Conservation (phyloP, 2,113 vertebrate genomes). For the Clarias gariepinus region DNA sequence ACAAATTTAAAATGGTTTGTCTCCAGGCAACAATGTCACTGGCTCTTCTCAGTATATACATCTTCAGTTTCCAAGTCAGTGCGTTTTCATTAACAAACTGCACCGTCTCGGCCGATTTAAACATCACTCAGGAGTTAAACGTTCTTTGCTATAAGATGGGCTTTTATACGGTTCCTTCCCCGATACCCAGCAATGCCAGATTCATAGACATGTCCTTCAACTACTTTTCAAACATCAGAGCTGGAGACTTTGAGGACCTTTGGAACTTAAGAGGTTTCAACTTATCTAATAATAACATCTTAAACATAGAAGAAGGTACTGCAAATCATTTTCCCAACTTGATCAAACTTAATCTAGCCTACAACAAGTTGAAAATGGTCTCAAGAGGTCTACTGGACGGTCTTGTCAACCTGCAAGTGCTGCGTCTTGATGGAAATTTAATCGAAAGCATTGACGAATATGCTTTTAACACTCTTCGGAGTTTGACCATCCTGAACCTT, state of each 20-base stretch:
- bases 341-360: slow-evolving; percentile 34
- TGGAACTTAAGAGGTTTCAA: slow-evolving; percentile 41
- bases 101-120: slow-evolving; percentile 3
- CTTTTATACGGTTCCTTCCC: slow-evolving; percentile 32
- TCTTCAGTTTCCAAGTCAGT: neutral
- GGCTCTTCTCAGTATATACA: neutral
- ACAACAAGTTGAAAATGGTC: slow-evolving; percentile 27
- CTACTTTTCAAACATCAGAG: slow-evolving; percentile 33
- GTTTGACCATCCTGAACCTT: slow-evolving; percentile 44
- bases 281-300: slow-evolving; percentile 45
- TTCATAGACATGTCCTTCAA: slow-evolving; percentile 47
- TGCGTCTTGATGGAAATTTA: slow-evolving; percentile 40
- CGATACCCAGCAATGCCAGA: neutral
- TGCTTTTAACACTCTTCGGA: slow-evolving; percentile 38
- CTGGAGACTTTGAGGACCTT: slow-evolving; percentile 32
- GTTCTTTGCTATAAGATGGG: slow-evolving; percentile 47
- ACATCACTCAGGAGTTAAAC: neutral
- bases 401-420: slow-evolving; percentile 3
- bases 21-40: neutral
- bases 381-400: slow-evolving; percentile 12
- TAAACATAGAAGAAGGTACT: slow-evolving; percentile 38
- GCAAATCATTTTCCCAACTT: slow-evolving; percentile 37
- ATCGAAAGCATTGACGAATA: slow-evolving; percentile 29
- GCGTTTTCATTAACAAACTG: slow-evolving; percentile 52
- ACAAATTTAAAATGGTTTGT: neutral